Evolutionary conservation across 2,113 vertebrate genomes (phyloP).

Genomic region (Erpornis zantholeuca): DNA sequence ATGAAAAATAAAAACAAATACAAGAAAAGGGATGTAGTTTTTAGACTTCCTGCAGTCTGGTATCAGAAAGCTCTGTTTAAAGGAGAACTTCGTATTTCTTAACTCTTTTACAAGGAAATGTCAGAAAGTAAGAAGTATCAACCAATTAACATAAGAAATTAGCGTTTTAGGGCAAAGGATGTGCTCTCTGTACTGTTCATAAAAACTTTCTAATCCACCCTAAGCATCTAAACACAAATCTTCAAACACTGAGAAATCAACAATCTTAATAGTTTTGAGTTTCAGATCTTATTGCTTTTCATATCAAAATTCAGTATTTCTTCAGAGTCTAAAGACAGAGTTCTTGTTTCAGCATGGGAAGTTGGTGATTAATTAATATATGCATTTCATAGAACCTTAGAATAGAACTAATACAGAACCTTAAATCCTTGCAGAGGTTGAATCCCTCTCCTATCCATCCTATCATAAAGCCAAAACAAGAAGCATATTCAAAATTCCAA

Average conservation of each 20-base stretch:
- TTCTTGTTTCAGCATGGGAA: neutral
- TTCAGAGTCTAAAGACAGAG: neutral
- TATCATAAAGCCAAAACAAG: neutral
- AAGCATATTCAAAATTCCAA: neutral
- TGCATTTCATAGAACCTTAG: neutral
- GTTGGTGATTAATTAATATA: neutral
- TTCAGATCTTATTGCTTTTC: neutral
- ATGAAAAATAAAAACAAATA: neutral
- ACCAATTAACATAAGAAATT: neutral
- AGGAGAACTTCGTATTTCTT: neutral
- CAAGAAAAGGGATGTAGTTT: neutral
- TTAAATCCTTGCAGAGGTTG: neutral
- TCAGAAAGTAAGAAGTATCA: neutral
- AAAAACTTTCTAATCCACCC: neutral
- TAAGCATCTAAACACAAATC: neutral
- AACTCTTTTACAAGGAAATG: neutral
- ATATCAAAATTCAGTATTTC: neutral
- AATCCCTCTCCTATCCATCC: neutral
- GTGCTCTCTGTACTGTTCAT: neutral
- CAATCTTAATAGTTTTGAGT: neutral
- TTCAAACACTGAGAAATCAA: neutral
- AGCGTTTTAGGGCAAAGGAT: neutral
- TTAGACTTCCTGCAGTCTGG: neutral
- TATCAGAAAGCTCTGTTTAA: neutral
- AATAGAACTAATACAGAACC: neutral